These are phyloP conservation scores for Montipora capricornis DNA, from an alignment of 64 coral and sea anemone species.

Conservation along the genomic window DNA sequence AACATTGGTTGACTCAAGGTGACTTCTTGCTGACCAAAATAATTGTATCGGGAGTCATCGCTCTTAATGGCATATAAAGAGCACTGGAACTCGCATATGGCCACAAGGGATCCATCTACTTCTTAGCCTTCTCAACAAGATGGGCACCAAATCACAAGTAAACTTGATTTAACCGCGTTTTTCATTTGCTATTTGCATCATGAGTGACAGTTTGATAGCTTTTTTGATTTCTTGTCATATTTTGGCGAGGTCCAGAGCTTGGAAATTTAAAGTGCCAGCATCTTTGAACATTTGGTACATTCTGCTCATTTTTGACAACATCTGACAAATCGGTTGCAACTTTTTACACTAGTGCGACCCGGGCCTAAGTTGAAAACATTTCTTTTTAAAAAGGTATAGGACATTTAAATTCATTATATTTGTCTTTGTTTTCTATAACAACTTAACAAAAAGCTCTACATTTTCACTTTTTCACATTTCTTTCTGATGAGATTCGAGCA, in stretches of 20 bases:
- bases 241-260: neutral
- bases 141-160: neutral
- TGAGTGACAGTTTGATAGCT: neutral
- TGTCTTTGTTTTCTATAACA: no score
- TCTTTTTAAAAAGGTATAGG: no score
- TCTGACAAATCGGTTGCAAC: neutral
- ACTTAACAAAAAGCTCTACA: no score
- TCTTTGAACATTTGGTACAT: conserved; percentile 1
- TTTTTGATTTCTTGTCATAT: neutral
- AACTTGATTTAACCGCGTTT: neutral
- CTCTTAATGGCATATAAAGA: neutral
- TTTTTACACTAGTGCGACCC: no score
- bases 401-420: no score
- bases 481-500: no score
- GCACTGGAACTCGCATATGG: no score
- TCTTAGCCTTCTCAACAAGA: neutral
- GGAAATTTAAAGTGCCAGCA: neutral
- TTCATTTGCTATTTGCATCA: neutral
- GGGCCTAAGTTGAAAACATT: no score
- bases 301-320: neutral
- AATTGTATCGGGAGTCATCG: neutral
- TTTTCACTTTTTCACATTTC: no score
- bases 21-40: neutral
- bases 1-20: neutral
- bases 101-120: neutral